A percentile compares a stretch with the other conserved stretches of the same genome.
phyloP scores from a whole-genome alignment of 1,140 invertebrate genomes.

The Ips typographus region DNA sequence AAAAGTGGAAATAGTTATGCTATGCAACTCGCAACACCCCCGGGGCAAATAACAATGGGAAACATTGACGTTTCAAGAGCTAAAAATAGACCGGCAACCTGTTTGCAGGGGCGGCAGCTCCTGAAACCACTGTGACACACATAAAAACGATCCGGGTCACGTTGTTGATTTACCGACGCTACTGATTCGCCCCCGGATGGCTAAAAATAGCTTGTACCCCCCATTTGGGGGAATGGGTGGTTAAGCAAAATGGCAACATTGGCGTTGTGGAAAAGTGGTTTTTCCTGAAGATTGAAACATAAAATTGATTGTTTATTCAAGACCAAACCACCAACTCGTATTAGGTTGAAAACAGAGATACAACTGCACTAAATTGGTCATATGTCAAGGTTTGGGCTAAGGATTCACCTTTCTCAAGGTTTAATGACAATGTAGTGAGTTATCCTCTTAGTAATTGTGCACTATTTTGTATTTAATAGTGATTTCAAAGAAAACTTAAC shows the following conservation, averaged over 20 bases:
- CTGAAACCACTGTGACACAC: neutral
- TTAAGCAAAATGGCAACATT: neutral
- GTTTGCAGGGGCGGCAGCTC: conserved; percentile 1
- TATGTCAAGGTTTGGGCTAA: no score
- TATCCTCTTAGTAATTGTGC: no score
- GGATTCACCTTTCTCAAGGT: no score
- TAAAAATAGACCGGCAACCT: conserved; percentile 4
- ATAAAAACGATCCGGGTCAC: neutral
- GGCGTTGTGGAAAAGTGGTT: no score
- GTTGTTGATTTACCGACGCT: neutral
- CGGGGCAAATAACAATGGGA: neutral
- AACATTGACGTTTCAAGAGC: neutral
- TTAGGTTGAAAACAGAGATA: no score
- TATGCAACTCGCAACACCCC: neutral
- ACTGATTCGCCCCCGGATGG: conserved; percentile 1
- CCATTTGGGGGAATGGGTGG: neutral
- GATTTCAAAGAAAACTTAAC: no score
- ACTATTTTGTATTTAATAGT: no score
- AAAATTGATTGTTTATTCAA: no score
- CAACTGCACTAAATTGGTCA: no score
- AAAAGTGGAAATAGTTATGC: neutral
- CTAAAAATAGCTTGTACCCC: conserved; percentile 5
- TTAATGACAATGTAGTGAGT: no score
- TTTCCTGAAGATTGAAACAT: no score
- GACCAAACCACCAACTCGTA: no score